Base-by-base conservation (phyloP, 2,888 invertebrate species). In the Hartigia nigra region DNA sequence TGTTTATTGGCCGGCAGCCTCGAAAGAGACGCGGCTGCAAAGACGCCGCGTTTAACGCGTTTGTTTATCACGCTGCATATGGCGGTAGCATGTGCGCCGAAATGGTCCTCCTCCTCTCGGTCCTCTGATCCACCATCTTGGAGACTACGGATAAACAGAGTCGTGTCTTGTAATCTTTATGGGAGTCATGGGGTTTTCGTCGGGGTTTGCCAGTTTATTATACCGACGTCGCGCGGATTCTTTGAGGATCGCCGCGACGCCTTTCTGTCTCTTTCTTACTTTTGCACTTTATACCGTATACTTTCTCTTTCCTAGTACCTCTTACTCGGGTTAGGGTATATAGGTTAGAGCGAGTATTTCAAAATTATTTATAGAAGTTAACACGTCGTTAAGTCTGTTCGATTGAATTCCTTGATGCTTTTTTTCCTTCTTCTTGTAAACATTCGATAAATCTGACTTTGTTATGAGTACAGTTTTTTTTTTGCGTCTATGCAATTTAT, bases 61-160 rank as follows among this genome's bases (percentile, higher is more conserved):
- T 87, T 90, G 90, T 91, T 90, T 91, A 90, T 90, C 86, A 86
- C 87, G 83, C 87, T 89, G 86, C 91, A 91, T 90, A 90, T 91
- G 91, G 90, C 89, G 87, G 87, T 88, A 88, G 88, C 91, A 90
- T 90, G 88, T 90, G 89, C 84, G 87, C 87, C 34, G 34, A 72
- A 31, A 34, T 55, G 55, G 55, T 23, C 23, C 55, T 55, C 55
- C 55, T 55, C 55, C 55, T 55, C 55, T 55, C 55, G 55, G 55
- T 55, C 55, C 55, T 55, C 55, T 23, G 55, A 23, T 55, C 55
- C 55, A 55, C 55, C 55, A 23, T 55, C 55, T 55, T 55, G 55
- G 9, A 55, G 55, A 55, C 55, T 55, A 55, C 23, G 55, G 23
- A 55, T 55, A 55, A 55, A 55, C 55, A 55, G 55, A 55, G 55